A percentile compares a stretch with the other conserved stretches of the same genome.
Conservation (phyloP, 2,797 vertebrate genomes). For the Loris lydekkerianus region DNA sequence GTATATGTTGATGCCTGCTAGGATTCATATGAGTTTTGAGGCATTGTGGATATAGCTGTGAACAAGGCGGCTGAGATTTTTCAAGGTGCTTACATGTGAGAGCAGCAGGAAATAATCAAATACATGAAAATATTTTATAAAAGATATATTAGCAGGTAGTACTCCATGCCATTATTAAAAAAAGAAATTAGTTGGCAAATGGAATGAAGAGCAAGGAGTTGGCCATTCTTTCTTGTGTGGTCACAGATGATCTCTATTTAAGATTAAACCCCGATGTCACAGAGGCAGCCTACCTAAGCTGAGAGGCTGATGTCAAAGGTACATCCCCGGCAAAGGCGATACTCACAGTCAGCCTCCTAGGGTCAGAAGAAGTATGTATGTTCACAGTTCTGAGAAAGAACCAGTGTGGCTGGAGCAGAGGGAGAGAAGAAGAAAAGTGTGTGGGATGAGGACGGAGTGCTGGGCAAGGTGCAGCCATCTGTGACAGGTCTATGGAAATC, state of each 20-base stretch:
- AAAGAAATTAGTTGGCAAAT: not conserved
- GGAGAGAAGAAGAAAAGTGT: not conserved
- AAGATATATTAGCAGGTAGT: not conserved
- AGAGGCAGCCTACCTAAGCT: not conserved
- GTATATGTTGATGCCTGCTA: conserved; percentile 19
- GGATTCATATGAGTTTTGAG: conserved; percentile 36
- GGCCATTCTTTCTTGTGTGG: not conserved
- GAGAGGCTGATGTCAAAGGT: not conserved
- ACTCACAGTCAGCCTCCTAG: not conserved
- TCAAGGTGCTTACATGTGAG: not conserved
- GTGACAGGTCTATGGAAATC: rapidly evolving
- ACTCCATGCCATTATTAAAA: not conserved
- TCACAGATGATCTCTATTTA: not conserved
- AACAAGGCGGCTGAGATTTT: conserved; percentile 50
- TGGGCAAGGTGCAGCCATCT: not conserved
- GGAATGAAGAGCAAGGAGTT: not conserved
- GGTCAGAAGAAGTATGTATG: not conserved
- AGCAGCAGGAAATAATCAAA: not conserved
- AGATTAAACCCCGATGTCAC: not conserved
- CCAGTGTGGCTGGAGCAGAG: not conserved
- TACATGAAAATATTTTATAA: not conserved
- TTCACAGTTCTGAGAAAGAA: not conserved
- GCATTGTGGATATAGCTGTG: not conserved
- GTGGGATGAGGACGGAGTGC: not conserved
- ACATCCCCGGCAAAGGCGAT: not conserved